Conservation (phyloP, 1,140 invertebrate species). For the Heliconius himera region DNA sequence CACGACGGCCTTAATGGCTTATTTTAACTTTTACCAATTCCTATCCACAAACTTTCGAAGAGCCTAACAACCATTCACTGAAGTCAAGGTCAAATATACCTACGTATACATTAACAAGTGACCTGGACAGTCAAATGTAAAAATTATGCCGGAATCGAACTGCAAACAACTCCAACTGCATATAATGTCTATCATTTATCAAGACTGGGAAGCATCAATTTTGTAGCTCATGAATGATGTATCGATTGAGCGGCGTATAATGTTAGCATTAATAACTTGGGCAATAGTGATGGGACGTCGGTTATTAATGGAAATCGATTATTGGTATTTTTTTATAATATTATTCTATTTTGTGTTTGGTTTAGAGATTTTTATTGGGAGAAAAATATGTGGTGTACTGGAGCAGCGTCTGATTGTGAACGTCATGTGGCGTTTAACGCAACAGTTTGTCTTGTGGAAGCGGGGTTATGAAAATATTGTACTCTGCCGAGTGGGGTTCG, state of each 20-base stretch:
- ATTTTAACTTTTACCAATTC: not conserved
- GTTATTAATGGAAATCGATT: not conserved
- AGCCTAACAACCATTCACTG: not conserved
- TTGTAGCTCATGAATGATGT: constrained; percentile 65
- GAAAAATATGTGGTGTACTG: no score
- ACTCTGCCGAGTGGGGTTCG: no score
- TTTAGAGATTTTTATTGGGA: no score
- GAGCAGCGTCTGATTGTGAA: no score
- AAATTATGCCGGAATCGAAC: constrained; percentile 64
- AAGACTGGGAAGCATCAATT: constrained; percentile 53
- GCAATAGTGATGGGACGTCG: constrained; percentile 14
- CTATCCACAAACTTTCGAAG: no score
- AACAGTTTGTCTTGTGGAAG: no score
- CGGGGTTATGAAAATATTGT: no score
- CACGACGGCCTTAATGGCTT: not conserved
- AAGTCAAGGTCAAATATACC: constrained; percentile 49
- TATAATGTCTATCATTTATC: constrained; percentile 61
- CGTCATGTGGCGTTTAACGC: no score
- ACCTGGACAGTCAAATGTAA: constrained; percentile 67
- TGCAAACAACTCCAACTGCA: constrained; percentile 70
- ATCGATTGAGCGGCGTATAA: constrained; percentile 58
- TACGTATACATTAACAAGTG: constrained; percentile 55
- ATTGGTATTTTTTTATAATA: not conserved
- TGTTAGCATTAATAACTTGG: constrained; percentile 59
- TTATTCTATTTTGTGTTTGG: no score